Evolutionary conservation across 2,888 invertebrate genomes (phyloP).

Genomic region (Nomada fabriciana): DNA sequence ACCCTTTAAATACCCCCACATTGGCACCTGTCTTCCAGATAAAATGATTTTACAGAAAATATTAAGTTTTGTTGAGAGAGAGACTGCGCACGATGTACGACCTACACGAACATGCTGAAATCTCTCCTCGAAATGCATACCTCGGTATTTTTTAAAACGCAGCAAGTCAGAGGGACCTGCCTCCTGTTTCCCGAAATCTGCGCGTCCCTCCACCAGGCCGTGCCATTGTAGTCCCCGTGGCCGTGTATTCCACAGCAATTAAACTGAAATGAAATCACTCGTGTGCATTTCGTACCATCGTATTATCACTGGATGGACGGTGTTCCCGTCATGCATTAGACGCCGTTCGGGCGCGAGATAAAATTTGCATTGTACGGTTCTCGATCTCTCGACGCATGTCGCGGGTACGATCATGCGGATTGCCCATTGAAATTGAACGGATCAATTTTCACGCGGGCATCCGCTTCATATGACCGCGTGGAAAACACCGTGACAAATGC

Average conservation of each 20-base stretch:
- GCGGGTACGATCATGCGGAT: neutral
- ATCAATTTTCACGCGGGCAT: conserved; percentile 28
- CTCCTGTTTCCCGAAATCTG: conserved; percentile 77
- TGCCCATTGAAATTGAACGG: conserved; percentile 13
- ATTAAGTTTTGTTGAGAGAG: no score
- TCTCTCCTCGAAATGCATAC: conserved; percentile 62
- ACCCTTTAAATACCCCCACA: no score
- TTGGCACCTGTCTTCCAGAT: no score
- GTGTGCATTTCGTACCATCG: conserved; percentile 51
- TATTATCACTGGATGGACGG: conserved; percentile 30
- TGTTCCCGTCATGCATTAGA: conserved; percentile 24
- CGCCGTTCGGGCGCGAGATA: conserved; percentile 42
- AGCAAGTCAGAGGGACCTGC: conserved; percentile 83
- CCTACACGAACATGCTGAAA: no score
- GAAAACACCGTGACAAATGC: no score
- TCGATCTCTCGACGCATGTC: conserved; percentile 8
- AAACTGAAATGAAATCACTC: conserved; percentile 77
- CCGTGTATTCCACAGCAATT: conserved; percentile 84
- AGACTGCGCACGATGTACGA: no score
- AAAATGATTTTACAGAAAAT: no score
- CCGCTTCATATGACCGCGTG: no score
- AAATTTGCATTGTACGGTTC: conserved; percentile 41
- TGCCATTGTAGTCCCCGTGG: conserved; percentile 83
- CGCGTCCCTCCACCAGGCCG: conserved; percentile 83
- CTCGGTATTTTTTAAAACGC: conserved; percentile 80